Evolutionary conservation across 2,113 vertebrate genomes (phyloP), one percentile per base, ranked within the genome.

Genomic region (Podilymbus podiceps): DNA sequence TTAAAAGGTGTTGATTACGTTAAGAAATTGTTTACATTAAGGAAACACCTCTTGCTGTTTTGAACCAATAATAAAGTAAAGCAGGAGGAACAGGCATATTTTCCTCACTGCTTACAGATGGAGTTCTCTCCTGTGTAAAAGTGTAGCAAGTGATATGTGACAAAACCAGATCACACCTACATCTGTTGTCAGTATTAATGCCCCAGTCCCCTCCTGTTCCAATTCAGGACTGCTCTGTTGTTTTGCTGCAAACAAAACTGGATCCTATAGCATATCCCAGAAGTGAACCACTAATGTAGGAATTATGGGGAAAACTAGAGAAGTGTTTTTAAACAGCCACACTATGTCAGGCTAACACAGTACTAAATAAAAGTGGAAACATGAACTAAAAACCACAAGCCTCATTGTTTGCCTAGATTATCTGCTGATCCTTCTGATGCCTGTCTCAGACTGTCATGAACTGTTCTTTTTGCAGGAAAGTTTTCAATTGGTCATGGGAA

Each of bases 361-460:
- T 17, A 49, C 38, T 77, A 86, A 96, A 82, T 28, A 78, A 87
- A 85, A 42, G 13, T n/a, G 79, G 55, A 90, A 95, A 96, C 23
- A 44, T 15, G 63, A 95, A 82, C 82, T 95, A 90, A 89, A 94
- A 78, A 0, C 47, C 71, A 76, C 62, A 95, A 85, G 59, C 28
- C 40, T 87, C 78, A 46, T 21, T 90, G 82, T 89, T 89, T 92
- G 47, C 59, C 35, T 74, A 78, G 93, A 95, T 97, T 94, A 90
- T 84, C 71, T 85, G 55, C 68, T 94, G 90, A 94, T 91, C 44
- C 60, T 85, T 81, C 83, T 84, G 62, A 95, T 90, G 33, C 52
- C 42, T 33, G 46, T 80, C 77, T 97, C 72, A 89, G 71, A 91
- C 60, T 90, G 63, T 27, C 50, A 58, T 21, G 85, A 91, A 74